Percentiles rank a stretch among this genome's conserved stretches.
Conservation (phyloP, 2,797 vertebrate species). For the Chaunax sp. region DNA sequence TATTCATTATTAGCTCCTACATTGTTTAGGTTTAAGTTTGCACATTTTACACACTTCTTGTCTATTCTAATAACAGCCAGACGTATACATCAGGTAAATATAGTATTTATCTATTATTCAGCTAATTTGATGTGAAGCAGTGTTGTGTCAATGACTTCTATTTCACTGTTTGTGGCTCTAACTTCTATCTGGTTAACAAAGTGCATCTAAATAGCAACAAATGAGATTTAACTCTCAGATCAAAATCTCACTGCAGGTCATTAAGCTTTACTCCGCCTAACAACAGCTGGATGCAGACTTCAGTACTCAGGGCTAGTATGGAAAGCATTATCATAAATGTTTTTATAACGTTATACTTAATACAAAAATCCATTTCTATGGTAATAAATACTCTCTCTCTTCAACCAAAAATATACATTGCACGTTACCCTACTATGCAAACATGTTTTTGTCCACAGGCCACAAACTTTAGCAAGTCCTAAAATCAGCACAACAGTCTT, state of each 20-base stretch:
- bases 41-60: slow-evolving; percentile 36
- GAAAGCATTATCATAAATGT: slow-evolving; percentile 14
- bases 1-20: neutral
- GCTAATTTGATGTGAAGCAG: slow-evolving; percentile 39
- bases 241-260: slow-evolving; percentile 8
- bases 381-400: slow-evolving; percentile 51
- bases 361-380: slow-evolving; percentile 43
- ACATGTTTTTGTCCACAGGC: neutral
- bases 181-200: slow-evolving; percentile 26
- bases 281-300: neutral
- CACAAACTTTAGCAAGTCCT: too few relatives aligned
- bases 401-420: slow-evolving; percentile 47
- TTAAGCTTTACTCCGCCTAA: neutral
- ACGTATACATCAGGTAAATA: slow-evolving; percentile 26
- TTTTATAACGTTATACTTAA: slow-evolving; percentile 28
- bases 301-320: neutral
- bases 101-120: slow-evolving; percentile 3
- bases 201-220: slow-evolving; percentile 22
- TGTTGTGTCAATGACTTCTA: slow-evolving; percentile 1
- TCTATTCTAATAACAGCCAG: slow-evolving; percentile 33
- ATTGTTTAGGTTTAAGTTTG: slow-evolving; percentile 21
- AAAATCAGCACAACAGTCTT: slow-evolving; percentile 10
- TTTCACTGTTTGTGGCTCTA: slow-evolving; percentile 14
- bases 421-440: slow-evolving; percentile 22
- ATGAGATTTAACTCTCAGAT: neutral